These are phyloP conservation scores for Prunella strophiata DNA, from an alignment of 2,797 vertebrate genomes.

Conservation along the genomic window DNA sequence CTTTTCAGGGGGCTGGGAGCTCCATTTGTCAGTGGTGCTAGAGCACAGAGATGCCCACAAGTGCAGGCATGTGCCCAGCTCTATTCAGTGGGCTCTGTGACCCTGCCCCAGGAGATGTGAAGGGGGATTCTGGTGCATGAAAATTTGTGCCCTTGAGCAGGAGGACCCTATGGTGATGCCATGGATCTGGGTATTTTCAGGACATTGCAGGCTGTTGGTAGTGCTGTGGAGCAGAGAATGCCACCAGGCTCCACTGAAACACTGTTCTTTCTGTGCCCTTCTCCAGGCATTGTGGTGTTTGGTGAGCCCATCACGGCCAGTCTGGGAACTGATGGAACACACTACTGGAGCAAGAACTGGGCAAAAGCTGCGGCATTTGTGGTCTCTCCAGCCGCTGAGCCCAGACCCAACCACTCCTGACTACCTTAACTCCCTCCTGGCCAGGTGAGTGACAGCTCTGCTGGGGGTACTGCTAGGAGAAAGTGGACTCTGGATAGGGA, in stretches of 20 bases:
- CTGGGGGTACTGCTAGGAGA: neutral
- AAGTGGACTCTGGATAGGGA: neutral
- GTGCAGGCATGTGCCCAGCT: neutral
- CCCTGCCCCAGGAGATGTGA: neutral
- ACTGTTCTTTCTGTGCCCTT: neutral
- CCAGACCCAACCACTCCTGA: conserved; percentile 97
- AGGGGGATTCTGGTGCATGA: neutral
- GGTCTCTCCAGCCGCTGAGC: conserved; percentile 94
- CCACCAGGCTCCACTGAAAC: neutral
- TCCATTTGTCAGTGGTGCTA: neutral
- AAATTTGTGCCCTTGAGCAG: neutral
- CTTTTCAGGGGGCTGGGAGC: neutral
- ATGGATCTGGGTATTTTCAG: neutral
- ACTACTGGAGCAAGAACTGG: conserved; percentile 99
- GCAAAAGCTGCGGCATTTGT: conserved; percentile 97
- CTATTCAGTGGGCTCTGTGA: neutral
- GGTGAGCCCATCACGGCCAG: conserved; percentile 97
- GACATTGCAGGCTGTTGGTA: neutral
- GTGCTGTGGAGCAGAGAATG: neutral
- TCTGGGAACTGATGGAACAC: conserved; percentile 94
- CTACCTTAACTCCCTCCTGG: conserved; percentile 94
- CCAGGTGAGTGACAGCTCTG: conserved; percentile 81
- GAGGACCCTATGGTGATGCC: neutral
- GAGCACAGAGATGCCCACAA: neutral
- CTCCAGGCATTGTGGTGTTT: conserved; percentile 93